A percentile compares a stretch with the other conserved stretches of the same genome.
These are phyloP conservation scores for Grammomys dolichurus DNA, from an alignment of 2,113 vertebrate species.

Conservation along the genomic window DNA sequence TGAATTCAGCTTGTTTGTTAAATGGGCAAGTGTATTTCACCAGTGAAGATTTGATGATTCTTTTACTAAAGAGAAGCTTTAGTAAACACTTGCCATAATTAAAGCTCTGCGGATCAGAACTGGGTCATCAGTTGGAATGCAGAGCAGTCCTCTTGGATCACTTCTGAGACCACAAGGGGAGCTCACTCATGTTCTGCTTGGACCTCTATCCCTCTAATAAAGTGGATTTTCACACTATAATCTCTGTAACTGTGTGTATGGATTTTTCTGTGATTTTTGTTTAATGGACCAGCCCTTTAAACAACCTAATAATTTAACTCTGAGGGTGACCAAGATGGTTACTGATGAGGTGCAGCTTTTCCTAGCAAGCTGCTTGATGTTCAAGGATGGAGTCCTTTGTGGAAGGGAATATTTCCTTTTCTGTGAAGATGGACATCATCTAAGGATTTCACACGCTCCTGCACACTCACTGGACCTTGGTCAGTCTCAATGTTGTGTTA, in stretches of 20 bases:
- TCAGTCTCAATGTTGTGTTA: not conserved
- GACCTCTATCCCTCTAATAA: not conserved
- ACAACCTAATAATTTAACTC: slow-evolving; percentile 1
- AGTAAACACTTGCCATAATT: not conserved
- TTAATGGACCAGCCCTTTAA: not conserved
- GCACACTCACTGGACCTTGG: not conserved
- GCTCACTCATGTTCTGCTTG: not conserved
- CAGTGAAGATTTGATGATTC: slow-evolving; percentile 40
- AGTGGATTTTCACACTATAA: not conserved
- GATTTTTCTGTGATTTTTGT: not conserved
- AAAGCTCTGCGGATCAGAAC: not conserved
- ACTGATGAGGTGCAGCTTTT: not conserved
- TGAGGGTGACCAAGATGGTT: not conserved
- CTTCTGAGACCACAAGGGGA: not conserved
- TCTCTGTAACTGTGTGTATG: not conserved
- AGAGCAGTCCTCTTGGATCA: not conserved
- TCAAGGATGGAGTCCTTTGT: not conserved
- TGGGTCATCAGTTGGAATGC: not conserved
- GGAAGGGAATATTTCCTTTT: not conserved
- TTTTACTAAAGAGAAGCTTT: not conserved
- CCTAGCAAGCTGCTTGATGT: not conserved
- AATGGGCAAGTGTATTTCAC: slow-evolving; percentile 4
- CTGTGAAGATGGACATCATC: not conserved
- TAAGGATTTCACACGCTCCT: not conserved
- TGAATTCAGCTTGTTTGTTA: not conserved